These are phyloP conservation scores for Aleiodes alternator DNA, from an alignment of 2,888 invertebrate genomes.

Conservation along the genomic window DNA sequence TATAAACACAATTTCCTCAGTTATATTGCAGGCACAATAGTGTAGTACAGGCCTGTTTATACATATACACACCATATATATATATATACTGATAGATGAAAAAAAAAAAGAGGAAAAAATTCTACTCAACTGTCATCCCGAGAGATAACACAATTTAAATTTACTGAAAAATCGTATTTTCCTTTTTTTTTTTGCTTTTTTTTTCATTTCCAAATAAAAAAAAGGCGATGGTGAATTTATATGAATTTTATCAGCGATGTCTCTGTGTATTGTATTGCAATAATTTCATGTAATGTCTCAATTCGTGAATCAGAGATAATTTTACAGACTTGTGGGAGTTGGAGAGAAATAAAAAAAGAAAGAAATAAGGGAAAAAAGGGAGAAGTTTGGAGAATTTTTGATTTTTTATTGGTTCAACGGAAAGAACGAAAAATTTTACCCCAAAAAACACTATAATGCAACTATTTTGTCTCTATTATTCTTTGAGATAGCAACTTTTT, in stretches of 20 bases:
- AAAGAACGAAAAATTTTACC: too few relatives aligned
- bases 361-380: background rate
- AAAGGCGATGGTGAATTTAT: too few relatives aligned
- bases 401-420: background rate
- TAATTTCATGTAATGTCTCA: background rate
- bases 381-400: conserved; percentile 7
- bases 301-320: background rate
- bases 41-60: conserved; percentile 49
- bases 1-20: conserved; percentile 74
- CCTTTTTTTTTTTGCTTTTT: background rate
- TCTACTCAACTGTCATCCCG: background rate
- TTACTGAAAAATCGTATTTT: conserved; percentile 1
- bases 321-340: background rate
- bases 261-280: background rate
- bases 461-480: too few relatives aligned
- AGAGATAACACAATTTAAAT: background rate
- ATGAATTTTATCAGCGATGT: too few relatives aligned
- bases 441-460: too few relatives aligned
- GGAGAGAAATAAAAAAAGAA: background rate
- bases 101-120: background rate
- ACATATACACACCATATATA: conserved; percentile 12
- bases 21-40: conserved; percentile 66
- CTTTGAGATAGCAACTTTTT: too few relatives aligned
- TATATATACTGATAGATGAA: conserved; percentile 2
- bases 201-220: background rate